These are phyloP conservation scores for Ophioninae sp. DNA, from an alignment of 2,888 invertebrate genomes.

Conservation along the genomic window DNA sequence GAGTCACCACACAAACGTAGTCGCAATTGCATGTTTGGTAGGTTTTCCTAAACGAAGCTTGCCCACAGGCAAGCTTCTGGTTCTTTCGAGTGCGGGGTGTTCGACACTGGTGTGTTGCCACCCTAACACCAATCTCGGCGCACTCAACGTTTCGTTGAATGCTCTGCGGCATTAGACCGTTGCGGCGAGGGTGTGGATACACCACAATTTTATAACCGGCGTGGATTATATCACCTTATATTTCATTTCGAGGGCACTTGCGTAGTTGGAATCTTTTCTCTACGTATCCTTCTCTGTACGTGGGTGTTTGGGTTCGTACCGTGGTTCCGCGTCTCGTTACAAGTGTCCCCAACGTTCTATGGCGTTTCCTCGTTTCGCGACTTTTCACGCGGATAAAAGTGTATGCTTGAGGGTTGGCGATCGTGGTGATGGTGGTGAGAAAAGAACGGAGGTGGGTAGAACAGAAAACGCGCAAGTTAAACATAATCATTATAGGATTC, in stretches of 20 bases:
- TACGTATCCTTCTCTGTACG: background rate
- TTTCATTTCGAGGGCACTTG: conserved; percentile 53
- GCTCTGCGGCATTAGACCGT: conserved; percentile 40
- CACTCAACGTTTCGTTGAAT: conserved; percentile 36
- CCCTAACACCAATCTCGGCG: conserved; percentile 31
- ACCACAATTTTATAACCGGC: conserved; percentile 51
- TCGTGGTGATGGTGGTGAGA: background rate
- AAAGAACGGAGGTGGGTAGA: conserved; percentile 50
- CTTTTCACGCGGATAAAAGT: conserved; percentile 55
- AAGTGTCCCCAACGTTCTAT: conserved; percentile 7
- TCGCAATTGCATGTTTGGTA: conserved; percentile 5
- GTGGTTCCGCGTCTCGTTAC: background rate
- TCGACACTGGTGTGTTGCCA: conserved; percentile 25
- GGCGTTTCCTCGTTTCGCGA: conserved; percentile 45
- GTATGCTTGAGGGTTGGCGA: background rate
- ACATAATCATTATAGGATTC: conserved; percentile 67
- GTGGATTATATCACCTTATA: conserved; percentile 61
- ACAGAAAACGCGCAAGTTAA: conserved; percentile 75
- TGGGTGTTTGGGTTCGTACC: background rate
- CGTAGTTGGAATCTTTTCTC: conserved; percentile 14
- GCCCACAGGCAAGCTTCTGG: conserved; percentile 18
- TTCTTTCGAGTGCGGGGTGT: conserved; percentile 34
- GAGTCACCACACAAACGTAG: background rate
- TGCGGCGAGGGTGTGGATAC: conserved; percentile 23
- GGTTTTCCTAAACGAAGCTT: conserved; percentile 28